Percentiles rank a stretch among this genome's conserved stretches.
These are phyloP conservation scores for Eclectus roratus DNA, from an alignment of 2,113 vertebrate species.

Conservation along the genomic window DNA sequence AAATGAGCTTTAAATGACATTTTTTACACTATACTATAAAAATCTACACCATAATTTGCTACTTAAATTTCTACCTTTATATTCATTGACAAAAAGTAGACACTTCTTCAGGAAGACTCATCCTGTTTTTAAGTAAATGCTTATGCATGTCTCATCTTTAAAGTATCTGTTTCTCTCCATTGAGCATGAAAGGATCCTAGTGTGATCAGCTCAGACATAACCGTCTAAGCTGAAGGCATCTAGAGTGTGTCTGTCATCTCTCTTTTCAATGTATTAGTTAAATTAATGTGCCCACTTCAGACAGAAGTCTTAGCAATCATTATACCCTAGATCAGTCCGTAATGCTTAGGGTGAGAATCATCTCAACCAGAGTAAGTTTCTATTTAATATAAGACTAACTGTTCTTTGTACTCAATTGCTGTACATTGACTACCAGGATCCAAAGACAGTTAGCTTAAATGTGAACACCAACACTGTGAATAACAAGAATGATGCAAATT, in stretches of 20 bases:
- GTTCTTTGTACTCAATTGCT: neutral
- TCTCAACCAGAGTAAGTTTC: neutral
- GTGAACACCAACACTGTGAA: neutral
- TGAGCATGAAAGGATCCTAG: neutral
- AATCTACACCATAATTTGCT: neutral
- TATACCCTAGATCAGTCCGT: neutral
- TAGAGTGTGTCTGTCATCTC: neutral
- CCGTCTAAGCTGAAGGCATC: neutral
- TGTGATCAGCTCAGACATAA: neutral
- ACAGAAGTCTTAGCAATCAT: neutral
- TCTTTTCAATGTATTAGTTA: neutral
- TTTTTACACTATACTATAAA: neutral
- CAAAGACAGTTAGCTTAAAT: neutral
- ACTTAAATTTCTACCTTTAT: neutral
- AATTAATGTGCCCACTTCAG: neutral
- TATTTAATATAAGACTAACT: neutral
- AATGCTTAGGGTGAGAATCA: neutral
- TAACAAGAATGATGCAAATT: neutral
- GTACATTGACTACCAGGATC: neutral
- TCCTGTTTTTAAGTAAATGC: neutral
- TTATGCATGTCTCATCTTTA: neutral
- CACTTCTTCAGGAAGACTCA: neutral
- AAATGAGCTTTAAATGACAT: neutral
- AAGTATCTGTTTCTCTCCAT: neutral
- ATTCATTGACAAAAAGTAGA: neutral